Percentiles rank a stretch among this genome's conserved stretches.
Conservation (phyloP, 1,140 invertebrate genomes). For the Homarus americanus region DNA sequence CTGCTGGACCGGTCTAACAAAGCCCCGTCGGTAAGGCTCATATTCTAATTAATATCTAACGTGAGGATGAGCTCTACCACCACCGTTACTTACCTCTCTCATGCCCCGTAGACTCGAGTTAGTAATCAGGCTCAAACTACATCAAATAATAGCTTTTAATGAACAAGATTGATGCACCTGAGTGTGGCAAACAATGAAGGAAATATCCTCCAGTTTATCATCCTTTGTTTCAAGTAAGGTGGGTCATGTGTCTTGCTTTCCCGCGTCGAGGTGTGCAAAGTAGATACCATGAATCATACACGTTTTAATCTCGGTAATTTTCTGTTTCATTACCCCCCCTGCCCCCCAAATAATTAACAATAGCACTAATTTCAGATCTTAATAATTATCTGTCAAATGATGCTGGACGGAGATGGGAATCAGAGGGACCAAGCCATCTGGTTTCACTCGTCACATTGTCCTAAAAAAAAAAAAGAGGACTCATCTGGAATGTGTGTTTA, state of each 20-base stretch:
- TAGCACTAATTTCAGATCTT: not conserved
- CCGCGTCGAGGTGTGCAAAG: not conserved
- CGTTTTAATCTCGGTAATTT: not conserved
- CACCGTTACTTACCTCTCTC: not conserved
- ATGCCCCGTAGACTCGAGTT: not conserved
- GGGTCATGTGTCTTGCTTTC: constrained; percentile 2
- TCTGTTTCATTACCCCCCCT: not conserved
- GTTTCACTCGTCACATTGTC: too few species aligned
- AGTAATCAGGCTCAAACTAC: not conserved
- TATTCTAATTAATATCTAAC: not conserved
- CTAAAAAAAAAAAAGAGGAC: too few species aligned
- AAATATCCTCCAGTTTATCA: constrained; percentile 31
- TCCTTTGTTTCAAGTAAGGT: constrained; percentile 19
- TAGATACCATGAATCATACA: not conserved
- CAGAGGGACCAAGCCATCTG: too few species aligned
- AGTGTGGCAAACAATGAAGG: constrained; percentile 32
- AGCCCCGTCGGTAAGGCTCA: not conserved
- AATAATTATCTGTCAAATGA: not conserved
- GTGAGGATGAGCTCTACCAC: not conserved
- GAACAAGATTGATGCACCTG: constrained; percentile 4
- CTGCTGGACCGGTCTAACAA: not conserved
- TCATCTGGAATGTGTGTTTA: too few species aligned
- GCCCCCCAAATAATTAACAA: not conserved
- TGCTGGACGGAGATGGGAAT: too few species aligned
- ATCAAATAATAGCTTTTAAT: constrained; percentile 37